Base-by-base conservation (phyloP, 2,113 vertebrate genomes). In the Trachemys scripta region DNA sequence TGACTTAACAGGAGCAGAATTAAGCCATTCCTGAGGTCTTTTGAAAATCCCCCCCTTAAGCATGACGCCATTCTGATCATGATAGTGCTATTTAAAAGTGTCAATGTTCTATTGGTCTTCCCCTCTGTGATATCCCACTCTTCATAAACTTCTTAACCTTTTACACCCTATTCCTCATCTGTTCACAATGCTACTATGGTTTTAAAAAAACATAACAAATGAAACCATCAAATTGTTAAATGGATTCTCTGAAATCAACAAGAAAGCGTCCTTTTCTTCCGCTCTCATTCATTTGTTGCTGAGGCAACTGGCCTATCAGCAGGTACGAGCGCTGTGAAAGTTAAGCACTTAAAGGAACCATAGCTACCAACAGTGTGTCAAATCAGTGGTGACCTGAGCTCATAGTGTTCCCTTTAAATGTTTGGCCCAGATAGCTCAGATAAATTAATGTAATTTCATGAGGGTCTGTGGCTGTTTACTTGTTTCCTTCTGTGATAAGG, bases 101-200 rank as follows among this genome's bases (percentile, higher is more conserved):
- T 78, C 75, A 78, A 6, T 42, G 25, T 47, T 78, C 38, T 27
- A 14, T 7, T 78, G n/a, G 24, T 78, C 4, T 80, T 93, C 76
- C 85, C 49, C 93, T 35, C 80, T 83, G 81, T 47, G 95, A 56
- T 31, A 94, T 31, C 20, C 29, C 31, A 75, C 35, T 82, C 88
- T 96, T 82, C 88, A 85, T 54, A 51, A 85, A 57, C 79, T 3
- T 80, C 50, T 22, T 35, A 85, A 50, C 88, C 59, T 92, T 3
- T 10, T 80, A 87, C 13, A 10, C 27, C 90, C 82, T 94, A 92
- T 54, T 92, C 83, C 76, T 93, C 79, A 88, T 51, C 85, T 92
- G 78, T 84, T 53, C 42, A 24, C 91, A 93, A 94, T 91, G 82
- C 87, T 88, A 95, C 49, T 65, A 96, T 88, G 92, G 81, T 94